phyloP scores from a whole-genome alignment of 2,113 vertebrate genomes.

The Trinectes maculatus region DNA sequence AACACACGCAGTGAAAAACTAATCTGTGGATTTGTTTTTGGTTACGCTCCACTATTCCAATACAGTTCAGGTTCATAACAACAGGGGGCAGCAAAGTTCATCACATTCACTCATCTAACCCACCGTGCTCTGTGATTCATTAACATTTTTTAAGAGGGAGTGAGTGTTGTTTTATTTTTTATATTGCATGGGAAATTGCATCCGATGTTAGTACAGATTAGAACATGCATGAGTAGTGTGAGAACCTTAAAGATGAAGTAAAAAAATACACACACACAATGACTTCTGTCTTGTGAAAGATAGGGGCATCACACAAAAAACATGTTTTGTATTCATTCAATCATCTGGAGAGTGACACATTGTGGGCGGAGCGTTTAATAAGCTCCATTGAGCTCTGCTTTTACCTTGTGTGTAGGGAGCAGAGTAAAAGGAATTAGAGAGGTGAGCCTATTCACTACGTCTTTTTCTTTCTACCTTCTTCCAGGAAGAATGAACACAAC shows the following conservation, averaged over 20 bases:
- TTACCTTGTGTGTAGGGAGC: conserved; percentile 11
- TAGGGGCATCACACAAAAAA: neutral
- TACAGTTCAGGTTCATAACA: too few relatives aligned
- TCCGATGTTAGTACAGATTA: neutral
- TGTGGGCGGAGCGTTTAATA: neutral
- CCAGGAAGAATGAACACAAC: conserved; percentile 46
- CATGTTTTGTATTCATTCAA: neutral
- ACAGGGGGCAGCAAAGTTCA: conserved; percentile 45
- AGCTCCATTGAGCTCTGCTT: conserved; percentile 11
- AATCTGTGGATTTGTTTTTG: too few relatives aligned
- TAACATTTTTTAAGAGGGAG: neutral
- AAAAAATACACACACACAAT: neutral
- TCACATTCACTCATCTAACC: neutral
- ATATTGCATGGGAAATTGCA: neutral
- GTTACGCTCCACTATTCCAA: too few relatives aligned
- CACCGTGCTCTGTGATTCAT: neutral
- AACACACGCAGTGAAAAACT: neutral
- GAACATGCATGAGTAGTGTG: neutral
- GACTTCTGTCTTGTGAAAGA: neutral
- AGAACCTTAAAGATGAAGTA: too few relatives aligned
- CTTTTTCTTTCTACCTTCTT: conserved; percentile 40
- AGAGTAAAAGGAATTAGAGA: neutral
- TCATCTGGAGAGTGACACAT: neutral
- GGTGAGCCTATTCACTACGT: neutral
- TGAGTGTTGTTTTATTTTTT: neutral